Evolutionary conservation across 2,888 invertebrate species (phyloP), one percentile per base, ranked within the genome.

Genomic region (Temnothorax unifasciatus): DNA sequence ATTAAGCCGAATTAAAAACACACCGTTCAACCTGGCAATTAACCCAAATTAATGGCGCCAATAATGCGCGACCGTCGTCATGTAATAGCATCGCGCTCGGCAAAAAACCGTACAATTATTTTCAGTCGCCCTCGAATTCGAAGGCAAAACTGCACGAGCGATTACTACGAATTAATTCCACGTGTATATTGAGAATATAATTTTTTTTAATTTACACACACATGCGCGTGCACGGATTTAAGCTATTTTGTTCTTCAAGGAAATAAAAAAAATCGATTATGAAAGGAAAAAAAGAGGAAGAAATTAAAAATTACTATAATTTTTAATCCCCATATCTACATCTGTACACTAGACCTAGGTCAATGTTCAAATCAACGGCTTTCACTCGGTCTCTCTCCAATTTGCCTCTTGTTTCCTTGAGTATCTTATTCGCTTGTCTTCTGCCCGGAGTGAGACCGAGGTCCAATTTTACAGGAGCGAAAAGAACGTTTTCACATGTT

Each of bases 361-460:
- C 97, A 64, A 97, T 90, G 69, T 96, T 96, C n/a, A 96, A 90
- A 18, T 96, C 92, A 9, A 92, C 93, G 85, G 93, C 94, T 86
- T 94, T 94, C 11, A 76, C 68, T 25, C 91, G 92, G 34, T 94
- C 95, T 85, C 92, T 95, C 73, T 95, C 95, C 77, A 95, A 88
- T 84, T 94, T 93, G 76, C 91, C 93, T 11, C 95, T 92, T 44
- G 95, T 95, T 89, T 95, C 95, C 85, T 95, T 95, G 88, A 95
- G 95, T 69, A 95, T 92, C 95, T 97, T 96, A 91, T 97, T 97
- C 0, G 97, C 97, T 92, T 97, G 97, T 89, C 98, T 96, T 25
- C 98, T 96, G 0, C 98, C 98, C 8, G 98, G 97, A 21, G 97
- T 97, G 6, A 97, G 95, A 0, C 97, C 97, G 41, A 96, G 95